phyloP scores from a whole-genome alignment of 2,113 vertebrate genomes.

The Smithornis capensis region DNA sequence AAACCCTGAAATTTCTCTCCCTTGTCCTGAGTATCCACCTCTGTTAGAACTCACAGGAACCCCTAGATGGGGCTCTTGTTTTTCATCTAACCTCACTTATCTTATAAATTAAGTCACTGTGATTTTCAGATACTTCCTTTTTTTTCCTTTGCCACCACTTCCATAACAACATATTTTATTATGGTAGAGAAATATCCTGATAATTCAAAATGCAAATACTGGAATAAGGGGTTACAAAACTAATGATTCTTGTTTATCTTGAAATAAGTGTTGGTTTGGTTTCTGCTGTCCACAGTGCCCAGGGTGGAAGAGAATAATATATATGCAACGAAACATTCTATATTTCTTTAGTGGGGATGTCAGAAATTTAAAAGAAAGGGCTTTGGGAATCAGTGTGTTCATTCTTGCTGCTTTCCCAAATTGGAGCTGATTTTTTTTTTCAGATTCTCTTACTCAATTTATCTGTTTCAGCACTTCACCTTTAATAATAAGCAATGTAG shows the following conservation, averaged over 20 bases:
- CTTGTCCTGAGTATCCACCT: neutral
- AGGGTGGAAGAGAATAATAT: too few species aligned
- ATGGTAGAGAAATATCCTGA: neutral
- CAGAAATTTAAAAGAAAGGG: neutral
- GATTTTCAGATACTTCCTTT: neutral
- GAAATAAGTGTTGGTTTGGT: neutral
- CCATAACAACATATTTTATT: neutral
- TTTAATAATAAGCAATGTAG: neutral
- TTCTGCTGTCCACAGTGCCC: neutral
- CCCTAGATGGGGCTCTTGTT: slow-evolving; percentile 74
- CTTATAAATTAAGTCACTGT: neutral
- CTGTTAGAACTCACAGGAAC: neutral
- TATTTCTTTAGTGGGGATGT: neutral
- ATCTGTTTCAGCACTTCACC: neutral
- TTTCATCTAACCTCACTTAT: neutral
- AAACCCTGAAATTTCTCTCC: neutral
- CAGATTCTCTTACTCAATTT: neutral
- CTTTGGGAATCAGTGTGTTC: fast-evolving
- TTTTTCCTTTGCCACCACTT: neutral
- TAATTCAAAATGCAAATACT: neutral
- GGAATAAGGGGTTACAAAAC: neutral
- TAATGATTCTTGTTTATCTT: neutral
- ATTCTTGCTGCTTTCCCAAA: neutral
- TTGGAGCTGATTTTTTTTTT: neutral
- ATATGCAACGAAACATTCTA: too few species aligned